Evolutionary conservation across 2,888 invertebrate species (phyloP), one percentile per base, ranked within the genome.

Genomic region (Aleiodes leptofemur): DNA sequence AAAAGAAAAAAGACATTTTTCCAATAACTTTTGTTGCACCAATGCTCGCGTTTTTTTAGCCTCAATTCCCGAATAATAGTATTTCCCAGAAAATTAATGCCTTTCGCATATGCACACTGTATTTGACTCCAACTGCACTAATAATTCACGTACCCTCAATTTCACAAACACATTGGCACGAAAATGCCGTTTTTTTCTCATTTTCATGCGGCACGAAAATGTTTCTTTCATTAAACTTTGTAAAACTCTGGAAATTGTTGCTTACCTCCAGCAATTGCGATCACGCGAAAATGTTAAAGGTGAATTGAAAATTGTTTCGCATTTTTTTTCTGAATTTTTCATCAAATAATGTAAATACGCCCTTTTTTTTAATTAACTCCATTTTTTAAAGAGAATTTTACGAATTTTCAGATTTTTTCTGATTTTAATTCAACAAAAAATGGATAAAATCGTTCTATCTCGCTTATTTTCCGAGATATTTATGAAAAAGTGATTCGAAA

Each of bases 231-330:
- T 48, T 43, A 34, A 23, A 48, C 43, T 16, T 5, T 14, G 16
- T 9, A 43, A 23, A 23, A 48, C 34, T 72, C 64, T 13, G 38
- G 13, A 61, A 72, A 72, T 72, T 61, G 38, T 16, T 61, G 72
- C 61, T 72, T 72, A 72, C 53, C 51, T 64, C 29, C 57, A 7
- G 34, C 7, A 29, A 29, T 34, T 43, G 34, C 8, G 72, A 61
- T 72, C 61, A 51, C 53, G 72, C 53, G 61, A 61, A 34, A 16
- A 23, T 23, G 2, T 1, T 23, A 23, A 23, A 23, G 29, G 50
- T 16, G 50, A 72, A 61, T 72, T 51, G 50, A 34, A 50, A 34
- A 50, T 38, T 1, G 43, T 34, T 38, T 16, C 5, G 11, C 1
- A 23, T n/a, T n/a, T 23, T 23, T 23, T 23, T 23, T 23, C 2